phyloP scores from a whole-genome alignment of 2,113 vertebrate species.

The Periophthalmus modestus region DNA sequence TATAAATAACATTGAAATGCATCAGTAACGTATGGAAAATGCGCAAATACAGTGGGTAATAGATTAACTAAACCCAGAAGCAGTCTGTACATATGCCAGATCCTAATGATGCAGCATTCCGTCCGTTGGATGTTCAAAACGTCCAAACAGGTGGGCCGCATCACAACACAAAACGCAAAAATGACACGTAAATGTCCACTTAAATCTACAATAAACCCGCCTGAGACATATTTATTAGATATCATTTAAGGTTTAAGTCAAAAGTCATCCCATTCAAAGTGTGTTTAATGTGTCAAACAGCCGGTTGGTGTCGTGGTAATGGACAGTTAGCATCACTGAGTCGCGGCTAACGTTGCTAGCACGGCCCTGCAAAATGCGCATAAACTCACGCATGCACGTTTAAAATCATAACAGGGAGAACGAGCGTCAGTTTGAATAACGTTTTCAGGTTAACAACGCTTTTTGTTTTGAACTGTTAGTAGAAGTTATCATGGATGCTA shows the following conservation, averaged over 20 bases:
- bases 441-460: fast-evolving
- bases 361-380: background rate
- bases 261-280: background rate
- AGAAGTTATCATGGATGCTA: background rate
- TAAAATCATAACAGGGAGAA: fast-evolving
- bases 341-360: slow-evolving; percentile 27
- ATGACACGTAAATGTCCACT: background rate
- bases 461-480: background rate
- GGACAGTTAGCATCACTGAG: slow-evolving; percentile 29
- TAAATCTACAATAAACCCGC: background rate
- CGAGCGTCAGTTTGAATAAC: background rate
- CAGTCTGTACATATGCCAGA: background rate
- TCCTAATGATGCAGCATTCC: slow-evolving; percentile 6
- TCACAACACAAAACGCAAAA: slow-evolving; percentile 25
- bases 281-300: background rate
- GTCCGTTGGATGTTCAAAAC: background rate
- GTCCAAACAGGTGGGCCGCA: slow-evolving; percentile 72
- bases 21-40: background rate
- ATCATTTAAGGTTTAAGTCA: too few relatives aligned
- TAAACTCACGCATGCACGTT: fast-evolving
- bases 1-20: background rate
- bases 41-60: background rate
- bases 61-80: background rate
- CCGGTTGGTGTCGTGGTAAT: background rate
- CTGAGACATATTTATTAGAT: background rate